A percentile compares a stretch with the other conserved stretches of the same genome.
Conservation (phyloP, 2,888 invertebrate genomes). For the Agriopis leucophaearia region DNA sequence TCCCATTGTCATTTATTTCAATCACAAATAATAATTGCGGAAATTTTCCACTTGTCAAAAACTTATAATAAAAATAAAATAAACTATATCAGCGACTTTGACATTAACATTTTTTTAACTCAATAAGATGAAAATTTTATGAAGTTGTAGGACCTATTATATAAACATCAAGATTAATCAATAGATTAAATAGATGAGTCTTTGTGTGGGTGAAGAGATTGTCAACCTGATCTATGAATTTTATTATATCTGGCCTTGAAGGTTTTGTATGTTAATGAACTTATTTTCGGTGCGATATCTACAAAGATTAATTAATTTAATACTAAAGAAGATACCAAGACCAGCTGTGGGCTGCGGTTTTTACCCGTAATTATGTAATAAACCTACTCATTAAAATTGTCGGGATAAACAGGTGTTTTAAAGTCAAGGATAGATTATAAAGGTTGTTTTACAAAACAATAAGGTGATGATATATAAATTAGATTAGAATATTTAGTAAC, state of each 20-base stretch:
- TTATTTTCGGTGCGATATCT: neutral
- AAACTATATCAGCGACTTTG: constrained; percentile 19
- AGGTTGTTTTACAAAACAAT: too few species aligned
- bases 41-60: neutral
- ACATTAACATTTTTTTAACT: constrained; percentile 9
- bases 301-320: neutral
- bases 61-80: neutral
- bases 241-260: constrained; percentile 26
- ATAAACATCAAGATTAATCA: constrained; percentile 18
- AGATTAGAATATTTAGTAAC: too few species aligned
- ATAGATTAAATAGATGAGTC: constrained; percentile 10
- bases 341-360: too few species aligned
- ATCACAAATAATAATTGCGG: neutral
- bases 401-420: too few species aligned
- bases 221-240: constrained; percentile 12
- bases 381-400: too few species aligned
- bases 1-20: too few species aligned
- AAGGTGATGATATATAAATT: too few species aligned
- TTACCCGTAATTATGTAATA: too few species aligned
- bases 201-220: constrained; percentile 24
- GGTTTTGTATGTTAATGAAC: constrained; percentile 18
- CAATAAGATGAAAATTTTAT: neutral
- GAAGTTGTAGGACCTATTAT: constrained; percentile 6
- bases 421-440: too few species aligned
- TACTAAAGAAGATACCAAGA: neutral